These are phyloP conservation scores for Cyphomyrus discorhynchus DNA, from an alignment of 2,113 vertebrate species.

Conservation along the genomic window DNA sequence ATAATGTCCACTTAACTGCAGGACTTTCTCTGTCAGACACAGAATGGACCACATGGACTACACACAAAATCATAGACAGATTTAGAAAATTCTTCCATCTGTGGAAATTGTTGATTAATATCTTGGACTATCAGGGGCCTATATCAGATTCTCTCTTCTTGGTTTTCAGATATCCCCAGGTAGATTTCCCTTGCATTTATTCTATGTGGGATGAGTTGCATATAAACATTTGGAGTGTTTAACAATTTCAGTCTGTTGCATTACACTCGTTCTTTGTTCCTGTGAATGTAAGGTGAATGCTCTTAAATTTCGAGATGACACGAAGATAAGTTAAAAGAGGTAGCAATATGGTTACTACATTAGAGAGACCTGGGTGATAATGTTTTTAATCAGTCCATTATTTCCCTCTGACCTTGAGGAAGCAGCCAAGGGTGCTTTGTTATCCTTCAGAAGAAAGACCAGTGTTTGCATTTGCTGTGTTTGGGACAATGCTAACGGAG, in stretches of 20 bases:
- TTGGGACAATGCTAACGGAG: not conserved
- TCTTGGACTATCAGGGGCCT: constrained; percentile 26
- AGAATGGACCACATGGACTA: not conserved
- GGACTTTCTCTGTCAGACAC: constrained; percentile 17
- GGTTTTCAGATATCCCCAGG: constrained; percentile 20
- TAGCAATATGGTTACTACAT: not conserved
- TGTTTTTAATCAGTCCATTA: not conserved
- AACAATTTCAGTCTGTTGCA: not conserved
- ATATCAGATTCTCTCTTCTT: constrained; percentile 28
- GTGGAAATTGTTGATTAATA: constrained; percentile 5
- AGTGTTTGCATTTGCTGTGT: not conserved
- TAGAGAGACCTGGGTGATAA: not conserved
- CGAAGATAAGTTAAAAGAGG: not conserved
- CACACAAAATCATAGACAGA: constrained; percentile 18
- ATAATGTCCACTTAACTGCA: not conserved
- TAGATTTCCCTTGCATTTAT: not conserved
- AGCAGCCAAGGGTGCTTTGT: not conserved
- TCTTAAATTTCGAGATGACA: not conserved
- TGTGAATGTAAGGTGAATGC: not conserved
- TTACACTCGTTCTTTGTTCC: not conserved
- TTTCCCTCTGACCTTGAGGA: not conserved
- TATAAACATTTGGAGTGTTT: not conserved
- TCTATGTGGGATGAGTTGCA: not conserved
- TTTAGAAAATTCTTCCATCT: constrained; percentile 4
- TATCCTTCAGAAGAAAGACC: not conserved